Base-by-base conservation (phyloP, 2,113 vertebrate species). In the Calonectris borealis region DNA sequence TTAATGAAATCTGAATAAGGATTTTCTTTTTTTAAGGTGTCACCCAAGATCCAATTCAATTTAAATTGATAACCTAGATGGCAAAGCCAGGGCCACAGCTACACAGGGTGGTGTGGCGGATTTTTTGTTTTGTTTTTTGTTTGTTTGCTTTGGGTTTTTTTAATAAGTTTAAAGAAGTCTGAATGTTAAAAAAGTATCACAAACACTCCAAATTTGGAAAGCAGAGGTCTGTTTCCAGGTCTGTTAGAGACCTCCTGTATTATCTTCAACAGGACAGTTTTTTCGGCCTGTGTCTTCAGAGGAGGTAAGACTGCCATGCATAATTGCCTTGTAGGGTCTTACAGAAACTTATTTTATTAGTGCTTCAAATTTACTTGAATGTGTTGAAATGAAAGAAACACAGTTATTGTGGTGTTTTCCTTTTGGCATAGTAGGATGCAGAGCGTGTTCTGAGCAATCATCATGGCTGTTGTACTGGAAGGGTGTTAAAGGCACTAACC, bases 361-460 rank as follows among this genome's bases (percentile, higher is more conserved):
- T 27, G n/a, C 32, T 52, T 57, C 42, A 15, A 0, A 12, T 10
- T 38, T 2, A 0, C 29, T 26, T 4, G 38, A 5, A 20, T 5
- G 40, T 8, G 20, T 8, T 44, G 76, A 10, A 54, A 20, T 2
- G 65, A 34, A 69, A 15, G 5, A 1, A 19, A 38, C 57, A 32
- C 1, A 4, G 26, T 19, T 31, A 0, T 11, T 24, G 0, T 0
- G 3, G 42, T 4, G 0, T n/a, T 88, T 86, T 58, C 26, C 65
- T n/a, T 1, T 6, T 16, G 68, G 34, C 31, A 7, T 2, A 8
- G 65, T 2, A 14, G 36, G 77, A 10, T 13, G 61, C 40, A 16
- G 29, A 48, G 48, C 9, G 0, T 17, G 24, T 77, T 44, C 22
- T 25, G 38, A 22, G 72, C 71, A 5, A 8, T 5, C 9, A 0